Percentiles rank a stretch among this genome's conserved stretches.
Conservation (phyloP, 2,797 vertebrate genomes). For the Podarcis siculus region DNA sequence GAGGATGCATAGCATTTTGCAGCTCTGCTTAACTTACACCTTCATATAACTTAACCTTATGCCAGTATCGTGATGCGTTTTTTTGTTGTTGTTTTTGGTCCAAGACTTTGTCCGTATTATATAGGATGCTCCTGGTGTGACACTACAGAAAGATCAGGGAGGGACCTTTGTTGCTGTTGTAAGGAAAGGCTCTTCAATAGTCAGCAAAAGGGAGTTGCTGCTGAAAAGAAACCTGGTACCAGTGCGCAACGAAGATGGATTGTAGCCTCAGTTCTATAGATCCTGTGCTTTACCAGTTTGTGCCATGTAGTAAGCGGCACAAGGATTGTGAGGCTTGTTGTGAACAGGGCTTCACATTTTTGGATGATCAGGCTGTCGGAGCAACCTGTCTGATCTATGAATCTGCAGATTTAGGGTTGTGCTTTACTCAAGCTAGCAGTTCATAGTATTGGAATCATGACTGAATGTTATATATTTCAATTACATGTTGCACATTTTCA, state of each 20-base stretch:
- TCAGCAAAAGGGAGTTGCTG: rapidly evolving
- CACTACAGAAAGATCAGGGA: not conserved
- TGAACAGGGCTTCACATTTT: not conserved
- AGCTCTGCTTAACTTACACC: not conserved
- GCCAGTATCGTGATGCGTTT: too few species aligned
- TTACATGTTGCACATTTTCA: too few species aligned
- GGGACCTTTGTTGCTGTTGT: not conserved
- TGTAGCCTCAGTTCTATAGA: not conserved
- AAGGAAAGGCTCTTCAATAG: not conserved
- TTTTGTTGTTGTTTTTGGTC: too few species aligned
- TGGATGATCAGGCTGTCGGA: not conserved
- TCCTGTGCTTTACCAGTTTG: not conserved
- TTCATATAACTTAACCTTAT: not conserved
- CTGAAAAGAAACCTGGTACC: not conserved
- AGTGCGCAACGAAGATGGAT: not conserved
- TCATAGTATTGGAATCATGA: not conserved
- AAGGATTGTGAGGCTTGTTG: rapidly evolving
- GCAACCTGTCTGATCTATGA: not conserved
- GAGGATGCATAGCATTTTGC: not conserved
- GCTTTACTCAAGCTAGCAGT: not conserved
- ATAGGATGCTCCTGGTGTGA: not conserved
- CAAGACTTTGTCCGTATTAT: not conserved
- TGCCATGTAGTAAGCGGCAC: rapidly evolving
- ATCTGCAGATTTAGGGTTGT: not conserved
- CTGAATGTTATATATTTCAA: not conserved